Conservation (phyloP, 1,140 invertebrate genomes). For the Tetraneura akinire region DNA sequence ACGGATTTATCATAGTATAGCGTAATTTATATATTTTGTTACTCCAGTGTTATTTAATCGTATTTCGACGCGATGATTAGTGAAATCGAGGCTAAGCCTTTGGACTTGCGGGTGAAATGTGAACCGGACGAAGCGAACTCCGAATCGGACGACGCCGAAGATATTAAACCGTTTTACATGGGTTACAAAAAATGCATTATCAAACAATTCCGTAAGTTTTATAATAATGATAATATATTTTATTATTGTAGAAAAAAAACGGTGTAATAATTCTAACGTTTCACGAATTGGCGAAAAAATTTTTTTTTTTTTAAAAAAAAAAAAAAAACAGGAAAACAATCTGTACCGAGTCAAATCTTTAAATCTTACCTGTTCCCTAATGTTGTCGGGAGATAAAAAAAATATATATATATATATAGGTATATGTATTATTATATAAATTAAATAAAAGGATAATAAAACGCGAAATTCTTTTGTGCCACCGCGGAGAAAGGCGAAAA, state of each 20-base stretch:
- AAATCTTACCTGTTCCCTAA: slow-evolving; percentile 23
- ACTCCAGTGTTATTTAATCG: not conserved
- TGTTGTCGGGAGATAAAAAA: not conserved
- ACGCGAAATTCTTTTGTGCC: slow-evolving; percentile 38
- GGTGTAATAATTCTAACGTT: not conserved
- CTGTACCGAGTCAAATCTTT: slow-evolving; percentile 2
- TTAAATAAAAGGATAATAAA: slow-evolving; percentile 41
- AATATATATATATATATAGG: too few relatives aligned
- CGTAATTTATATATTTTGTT: not conserved
- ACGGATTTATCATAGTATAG: not conserved
- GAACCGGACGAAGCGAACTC: slow-evolving; percentile 42
- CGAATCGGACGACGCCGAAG: slow-evolving; percentile 44
- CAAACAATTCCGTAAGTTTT: slow-evolving; percentile 48
- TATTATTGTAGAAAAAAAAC: too few relatives aligned
- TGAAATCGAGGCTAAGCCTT: slow-evolving; percentile 46
- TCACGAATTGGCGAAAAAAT: not conserved
- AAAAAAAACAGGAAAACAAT: slow-evolving; percentile 4
- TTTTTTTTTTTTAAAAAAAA: too few relatives aligned
- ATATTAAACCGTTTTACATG: slow-evolving; percentile 42
- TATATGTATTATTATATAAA: not conserved
- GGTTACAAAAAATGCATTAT: slow-evolving; percentile 51
- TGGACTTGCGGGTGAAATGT: slow-evolving; percentile 48
- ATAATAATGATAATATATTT: too few relatives aligned
- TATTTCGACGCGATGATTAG: slow-evolving; percentile 34
- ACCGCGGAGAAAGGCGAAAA: slow-evolving; percentile 38